Evolutionary conservation across 2,113 vertebrate species (phyloP).

Genomic region (Brachionichthys hirsutus): DNA sequence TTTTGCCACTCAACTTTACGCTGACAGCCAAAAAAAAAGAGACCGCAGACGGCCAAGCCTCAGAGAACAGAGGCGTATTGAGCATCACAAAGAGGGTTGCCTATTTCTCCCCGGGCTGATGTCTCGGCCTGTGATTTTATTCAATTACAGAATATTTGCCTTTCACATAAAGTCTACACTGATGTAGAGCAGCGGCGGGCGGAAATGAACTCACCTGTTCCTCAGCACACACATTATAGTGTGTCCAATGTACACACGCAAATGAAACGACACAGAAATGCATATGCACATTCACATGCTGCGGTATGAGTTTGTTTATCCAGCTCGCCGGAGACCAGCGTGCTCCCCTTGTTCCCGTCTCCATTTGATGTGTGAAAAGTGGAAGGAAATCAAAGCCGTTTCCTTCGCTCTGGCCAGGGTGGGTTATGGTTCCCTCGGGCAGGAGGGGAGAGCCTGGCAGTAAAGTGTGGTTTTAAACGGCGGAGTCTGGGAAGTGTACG

Average conservation of each 20-base stretch:
- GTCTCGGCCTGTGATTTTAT: conserved; percentile 64
- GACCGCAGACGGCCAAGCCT: conserved; percentile 31
- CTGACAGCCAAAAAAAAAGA: conserved; percentile 49
- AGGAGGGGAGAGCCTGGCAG: conserved; percentile 43
- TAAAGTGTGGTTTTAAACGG: conserved; percentile 38
- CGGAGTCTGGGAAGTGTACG: conserved; percentile 51
- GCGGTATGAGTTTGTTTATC: conserved; percentile 52
- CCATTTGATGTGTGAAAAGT: conserved; percentile 70
- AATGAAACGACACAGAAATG: conserved; percentile 9
- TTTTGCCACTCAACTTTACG: conserved; percentile 52
- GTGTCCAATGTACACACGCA: conserved; percentile 18
- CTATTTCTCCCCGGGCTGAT: conserved; percentile 29
- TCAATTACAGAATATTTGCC: conserved; percentile 67
- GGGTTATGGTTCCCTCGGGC: conserved; percentile 59
- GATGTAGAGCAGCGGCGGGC: conserved; percentile 49
- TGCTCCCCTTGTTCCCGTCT: conserved; percentile 23
- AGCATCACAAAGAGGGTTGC: conserved; percentile 39
- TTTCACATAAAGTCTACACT: conserved; percentile 66
- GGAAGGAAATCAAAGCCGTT: conserved; percentile 75
- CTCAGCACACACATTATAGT: conserved; percentile 49
- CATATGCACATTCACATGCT: conserved; percentile 1
- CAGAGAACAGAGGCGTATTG: conserved; percentile 67
- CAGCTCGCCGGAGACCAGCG: conserved; percentile 48
- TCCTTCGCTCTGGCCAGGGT: conserved; percentile 57
- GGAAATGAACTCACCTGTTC: conserved; percentile 71